A percentile compares a stretch with the other conserved stretches of the same genome.
Conservation (phyloP, 2,113 vertebrate species). For the Callaeas wilsoni region DNA sequence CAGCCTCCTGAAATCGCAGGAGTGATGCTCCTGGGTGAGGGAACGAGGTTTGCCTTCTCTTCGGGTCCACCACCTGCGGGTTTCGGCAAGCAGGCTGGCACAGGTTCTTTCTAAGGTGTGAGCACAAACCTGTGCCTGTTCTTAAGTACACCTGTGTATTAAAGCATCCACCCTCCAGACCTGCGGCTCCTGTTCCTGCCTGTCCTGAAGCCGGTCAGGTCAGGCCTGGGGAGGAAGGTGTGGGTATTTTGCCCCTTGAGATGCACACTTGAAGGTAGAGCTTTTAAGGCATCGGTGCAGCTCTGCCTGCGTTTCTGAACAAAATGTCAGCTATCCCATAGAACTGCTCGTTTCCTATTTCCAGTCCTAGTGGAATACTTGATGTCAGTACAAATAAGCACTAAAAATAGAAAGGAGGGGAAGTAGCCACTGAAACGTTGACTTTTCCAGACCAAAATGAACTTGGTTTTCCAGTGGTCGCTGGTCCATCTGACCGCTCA, state of each 20-base stretch:
- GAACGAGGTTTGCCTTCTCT: background rate
- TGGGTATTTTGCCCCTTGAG: background rate
- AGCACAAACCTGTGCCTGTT: fast-evolving
- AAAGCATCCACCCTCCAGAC: background rate
- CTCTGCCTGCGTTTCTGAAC: background rate
- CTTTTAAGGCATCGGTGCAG: fast-evolving
- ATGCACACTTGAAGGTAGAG: fast-evolving
- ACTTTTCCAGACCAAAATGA: background rate
- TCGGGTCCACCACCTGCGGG: fast-evolving
- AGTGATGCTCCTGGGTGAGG: fast-evolving
- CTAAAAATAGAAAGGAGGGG: background rate
- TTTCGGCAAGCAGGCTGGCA: background rate
- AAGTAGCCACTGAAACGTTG: background rate
- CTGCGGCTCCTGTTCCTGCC: background rate
- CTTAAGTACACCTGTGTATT: fast-evolving
- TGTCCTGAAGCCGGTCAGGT: background rate
- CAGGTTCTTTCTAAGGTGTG: background rate
- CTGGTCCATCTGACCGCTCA: background rate
- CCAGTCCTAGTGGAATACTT: background rate
- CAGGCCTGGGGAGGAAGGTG: background rate
- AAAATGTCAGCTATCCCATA: background rate
- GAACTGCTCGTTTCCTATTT: background rate
- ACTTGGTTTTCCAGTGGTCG: background rate
- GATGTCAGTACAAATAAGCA: constrained; percentile 11
- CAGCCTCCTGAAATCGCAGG: fast-evolving